phyloP scores from a whole-genome alignment of 2,797 vertebrate genomes.

The Emys orbicularis region DNA sequence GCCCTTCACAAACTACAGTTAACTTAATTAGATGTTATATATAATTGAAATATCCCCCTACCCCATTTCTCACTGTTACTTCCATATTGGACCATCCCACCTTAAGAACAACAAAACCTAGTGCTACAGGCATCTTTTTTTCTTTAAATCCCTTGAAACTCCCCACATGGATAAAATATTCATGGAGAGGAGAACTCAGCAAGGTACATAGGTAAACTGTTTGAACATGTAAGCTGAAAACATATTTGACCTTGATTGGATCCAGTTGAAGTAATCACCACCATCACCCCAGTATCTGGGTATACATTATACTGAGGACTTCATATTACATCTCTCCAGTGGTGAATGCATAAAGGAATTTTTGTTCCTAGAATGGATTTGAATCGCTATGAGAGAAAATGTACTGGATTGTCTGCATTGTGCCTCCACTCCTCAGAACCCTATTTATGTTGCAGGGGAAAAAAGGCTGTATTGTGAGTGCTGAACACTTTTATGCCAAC shows the following conservation, averaged over 20 bases:
- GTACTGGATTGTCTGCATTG: slow-evolving; percentile 40
- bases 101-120: background rate
- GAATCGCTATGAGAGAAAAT: background rate
- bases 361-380: slow-evolving; percentile 31
- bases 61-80: background rate
- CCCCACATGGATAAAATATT: background rate
- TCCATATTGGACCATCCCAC: background rate
- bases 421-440: slow-evolving; percentile 25
- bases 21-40: background rate
- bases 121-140: background rate
- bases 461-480: slow-evolving; percentile 41
- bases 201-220: background rate
- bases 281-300: background rate
- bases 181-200: background rate
- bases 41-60: background rate
- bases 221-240: background rate
- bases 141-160: background rate
- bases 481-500: slow-evolving; percentile 31
- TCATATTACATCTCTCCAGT: background rate
- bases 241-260: fast-evolving
- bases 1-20: background rate
- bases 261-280: background rate
- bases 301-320: background rate
- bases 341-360: background rate
- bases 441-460: slow-evolving; percentile 29